Evolutionary conservation across 1,140 invertebrate species (phyloP).

Genomic region (Paralvinella palmiformis): DNA sequence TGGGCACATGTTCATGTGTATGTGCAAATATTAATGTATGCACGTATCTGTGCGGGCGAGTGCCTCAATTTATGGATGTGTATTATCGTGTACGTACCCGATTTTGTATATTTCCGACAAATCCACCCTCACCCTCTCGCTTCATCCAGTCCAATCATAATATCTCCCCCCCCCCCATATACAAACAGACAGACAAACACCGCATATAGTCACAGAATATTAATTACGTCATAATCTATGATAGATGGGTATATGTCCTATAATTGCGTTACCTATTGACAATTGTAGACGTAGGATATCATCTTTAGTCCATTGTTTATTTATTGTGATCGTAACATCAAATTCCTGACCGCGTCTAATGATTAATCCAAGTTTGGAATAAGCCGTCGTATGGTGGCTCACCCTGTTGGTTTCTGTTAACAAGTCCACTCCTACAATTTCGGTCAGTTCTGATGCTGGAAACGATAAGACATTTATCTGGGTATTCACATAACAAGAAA

Average conservation of each 20-base stretch:
- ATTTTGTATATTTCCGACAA: too few species aligned
- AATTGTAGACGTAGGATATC: slow-evolving; percentile 5
- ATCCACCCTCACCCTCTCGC: neutral
- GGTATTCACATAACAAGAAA: neutral
- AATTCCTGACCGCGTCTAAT: slow-evolving; percentile 78
- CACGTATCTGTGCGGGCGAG: too few species aligned
- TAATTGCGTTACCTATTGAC: neutral
- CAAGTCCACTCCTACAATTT: neutral
- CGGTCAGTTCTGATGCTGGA: neutral
- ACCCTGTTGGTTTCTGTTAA: slow-evolving; percentile 59
- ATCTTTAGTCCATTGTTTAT: slow-evolving; percentile 26
- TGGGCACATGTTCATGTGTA: too few species aligned
- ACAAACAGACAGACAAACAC: neutral
- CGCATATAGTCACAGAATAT: neutral
- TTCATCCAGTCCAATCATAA: neutral
- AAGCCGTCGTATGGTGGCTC: slow-evolving; percentile 69
- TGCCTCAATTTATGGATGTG: too few species aligned
- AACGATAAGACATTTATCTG: neutral
- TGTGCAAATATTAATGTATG: too few species aligned
- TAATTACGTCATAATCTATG: neutral
- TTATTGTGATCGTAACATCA: slow-evolving; percentile 65
- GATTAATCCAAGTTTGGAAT: slow-evolving; percentile 71
- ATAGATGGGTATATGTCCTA: neutral
- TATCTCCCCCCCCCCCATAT: neutral
- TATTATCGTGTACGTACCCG: too few species aligned